Evolutionary conservation across 2,888 invertebrate species (phyloP).

Genomic region (Eristalis tenax): DNA sequence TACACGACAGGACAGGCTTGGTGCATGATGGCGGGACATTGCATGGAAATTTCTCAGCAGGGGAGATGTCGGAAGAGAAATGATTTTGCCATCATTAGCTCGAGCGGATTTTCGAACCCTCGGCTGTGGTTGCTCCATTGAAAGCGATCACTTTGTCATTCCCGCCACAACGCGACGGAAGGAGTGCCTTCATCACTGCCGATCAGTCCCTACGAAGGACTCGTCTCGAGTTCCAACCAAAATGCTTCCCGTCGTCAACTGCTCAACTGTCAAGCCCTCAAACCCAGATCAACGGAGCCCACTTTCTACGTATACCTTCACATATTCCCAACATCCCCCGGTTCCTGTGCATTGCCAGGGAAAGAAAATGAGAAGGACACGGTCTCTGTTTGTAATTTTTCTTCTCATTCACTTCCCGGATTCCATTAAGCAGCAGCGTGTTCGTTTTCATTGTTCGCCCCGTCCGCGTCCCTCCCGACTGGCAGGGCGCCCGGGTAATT

Average conservation of each 20-base stretch:
- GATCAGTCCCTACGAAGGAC: neutral
- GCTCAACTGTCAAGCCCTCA: neutral
- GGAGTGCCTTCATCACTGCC: neutral
- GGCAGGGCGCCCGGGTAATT: constrained; percentile 54
- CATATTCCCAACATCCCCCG: neutral
- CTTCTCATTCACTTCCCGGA: constrained; percentile 17
- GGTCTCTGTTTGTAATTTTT: constrained; percentile 34
- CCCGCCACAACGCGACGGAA: neutral
- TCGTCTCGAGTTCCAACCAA: neutral
- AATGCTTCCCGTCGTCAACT: neutral
- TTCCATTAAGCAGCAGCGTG: constrained; percentile 31
- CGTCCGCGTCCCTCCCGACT: neutral
- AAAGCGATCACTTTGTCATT: neutral
- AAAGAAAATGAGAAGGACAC: neutral
- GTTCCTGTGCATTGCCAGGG: neutral
- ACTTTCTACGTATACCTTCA: neutral
- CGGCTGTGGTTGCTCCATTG: neutral
- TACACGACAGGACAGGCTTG: neutral
- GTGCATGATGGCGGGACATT: neutral
- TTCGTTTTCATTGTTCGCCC: constrained; percentile 3
- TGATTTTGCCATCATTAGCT: too few relatives aligned
- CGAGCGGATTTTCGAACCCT: too few relatives aligned
- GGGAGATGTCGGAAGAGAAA: neutral
- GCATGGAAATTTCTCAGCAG: neutral
- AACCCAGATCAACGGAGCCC: neutral